phyloP scores from a whole-genome alignment of 1,140 invertebrate species.

The Drosophila jambulina region DNA sequence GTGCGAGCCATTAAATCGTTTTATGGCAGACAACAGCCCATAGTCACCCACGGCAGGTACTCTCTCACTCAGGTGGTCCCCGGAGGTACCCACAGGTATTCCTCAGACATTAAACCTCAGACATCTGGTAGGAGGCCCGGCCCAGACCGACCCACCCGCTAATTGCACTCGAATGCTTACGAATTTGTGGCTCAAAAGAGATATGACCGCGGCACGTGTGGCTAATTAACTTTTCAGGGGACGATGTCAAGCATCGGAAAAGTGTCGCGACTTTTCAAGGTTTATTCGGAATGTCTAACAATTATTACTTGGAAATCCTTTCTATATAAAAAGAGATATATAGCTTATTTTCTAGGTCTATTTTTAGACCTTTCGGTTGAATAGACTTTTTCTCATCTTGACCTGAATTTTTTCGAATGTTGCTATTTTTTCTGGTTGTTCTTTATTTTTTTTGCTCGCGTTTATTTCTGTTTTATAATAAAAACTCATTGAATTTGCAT shows the following conservation, averaged over 20 bases:
- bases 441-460: slow-evolving; percentile 4
- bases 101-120: slow-evolving; percentile 7
- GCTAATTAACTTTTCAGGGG: slow-evolving; percentile 40
- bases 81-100: slow-evolving; percentile 2
- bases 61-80: slow-evolving; percentile 3
- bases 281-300: slow-evolving; percentile 23
- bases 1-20: slow-evolving; percentile 37
- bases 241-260: slow-evolving; percentile 16
- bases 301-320: slow-evolving; percentile 40
- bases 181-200: slow-evolving; percentile 21
- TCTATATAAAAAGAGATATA: slow-evolving; percentile 23
- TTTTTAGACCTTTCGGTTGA: slow-evolving; percentile 41
- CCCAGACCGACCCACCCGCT: neutral
- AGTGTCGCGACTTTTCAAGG: slow-evolving; percentile 34
- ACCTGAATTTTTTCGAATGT: slow-evolving; percentile 49
- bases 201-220: slow-evolving; percentile 37
- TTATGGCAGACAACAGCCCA: slow-evolving; percentile 16
- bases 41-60: slow-evolving; percentile 9
- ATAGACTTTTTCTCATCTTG: slow-evolving; percentile 54
- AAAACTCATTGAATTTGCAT: slow-evolving; percentile 33
- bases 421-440: slow-evolving; percentile 20
- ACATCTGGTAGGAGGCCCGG: slow-evolving; percentile 21
- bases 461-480: slow-evolving; percentile 43
- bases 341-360: slow-evolving; percentile 18
- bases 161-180: slow-evolving; percentile 43